These are phyloP conservation scores for Merops nubicus DNA, from an alignment of 2,113 vertebrate genomes.

Conservation along the genomic window DNA sequence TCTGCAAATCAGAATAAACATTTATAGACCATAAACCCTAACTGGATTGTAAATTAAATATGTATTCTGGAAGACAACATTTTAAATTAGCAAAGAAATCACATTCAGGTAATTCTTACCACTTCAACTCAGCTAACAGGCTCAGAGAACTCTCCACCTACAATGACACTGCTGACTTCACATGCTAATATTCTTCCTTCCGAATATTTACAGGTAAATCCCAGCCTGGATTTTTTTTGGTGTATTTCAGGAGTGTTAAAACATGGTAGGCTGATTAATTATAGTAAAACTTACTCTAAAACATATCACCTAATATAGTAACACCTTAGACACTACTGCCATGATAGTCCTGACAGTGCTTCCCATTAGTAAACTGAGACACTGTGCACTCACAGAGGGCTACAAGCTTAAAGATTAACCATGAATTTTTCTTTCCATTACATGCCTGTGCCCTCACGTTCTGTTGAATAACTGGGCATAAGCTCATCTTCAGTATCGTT, in stretches of 20 bases:
- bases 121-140: neutral
- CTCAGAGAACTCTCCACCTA: neutral
- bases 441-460: neutral
- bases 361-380: neutral
- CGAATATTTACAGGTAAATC: neutral
- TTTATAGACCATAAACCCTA: neutral
- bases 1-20: neutral
- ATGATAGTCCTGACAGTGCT: neutral
- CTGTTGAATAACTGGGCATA: neutral
- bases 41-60: neutral
- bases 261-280: neutral
- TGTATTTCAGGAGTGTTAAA: neutral
- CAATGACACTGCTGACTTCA: neutral
- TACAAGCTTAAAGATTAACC: neutral
- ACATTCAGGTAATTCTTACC: neutral
- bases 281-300: neutral
- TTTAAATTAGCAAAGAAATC: constrained; percentile 12
- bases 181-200: neutral
- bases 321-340: neutral
- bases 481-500: neutral
- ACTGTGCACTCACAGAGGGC: neutral
- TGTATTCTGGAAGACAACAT: neutral
- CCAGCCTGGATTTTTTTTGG: neutral
- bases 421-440: neutral
- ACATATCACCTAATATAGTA: neutral